Conservation (phyloP, 2,888 invertebrate genomes). For the Automeris io region DNA sequence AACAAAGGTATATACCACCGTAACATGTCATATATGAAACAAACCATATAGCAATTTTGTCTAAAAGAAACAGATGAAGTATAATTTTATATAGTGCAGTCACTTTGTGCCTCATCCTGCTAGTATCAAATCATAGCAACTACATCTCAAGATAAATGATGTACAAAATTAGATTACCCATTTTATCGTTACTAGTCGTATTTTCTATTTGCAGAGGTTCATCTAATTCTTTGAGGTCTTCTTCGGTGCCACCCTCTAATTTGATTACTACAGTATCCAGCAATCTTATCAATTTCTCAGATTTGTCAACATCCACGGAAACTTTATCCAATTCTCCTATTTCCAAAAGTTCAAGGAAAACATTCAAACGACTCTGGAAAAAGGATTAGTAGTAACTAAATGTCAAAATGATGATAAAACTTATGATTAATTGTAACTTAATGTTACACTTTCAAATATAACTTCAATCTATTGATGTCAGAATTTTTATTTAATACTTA, state of each 20-base stretch:
- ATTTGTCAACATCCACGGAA: constrained; percentile 90
- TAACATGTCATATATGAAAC: too few relatives aligned
- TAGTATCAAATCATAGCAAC: too few relatives aligned
- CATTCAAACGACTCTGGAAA: constrained; percentile 87
- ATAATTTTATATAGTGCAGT: too few relatives aligned
- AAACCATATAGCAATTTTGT: neutral
- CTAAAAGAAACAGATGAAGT: constrained; percentile 1
- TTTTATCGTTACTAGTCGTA: constrained; percentile 40
- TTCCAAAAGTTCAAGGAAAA: constrained; percentile 90
- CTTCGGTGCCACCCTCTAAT: constrained; percentile 94
- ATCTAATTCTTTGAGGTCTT: constrained; percentile 92
- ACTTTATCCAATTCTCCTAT: constrained; percentile 84
- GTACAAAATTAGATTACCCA: constrained; percentile 28
- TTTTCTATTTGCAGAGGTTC: constrained; percentile 65
- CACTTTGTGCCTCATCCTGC: too few relatives aligned
- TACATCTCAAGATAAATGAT: too few relatives aligned
- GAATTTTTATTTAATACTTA: too few relatives aligned
- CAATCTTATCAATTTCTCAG: constrained; percentile 88
- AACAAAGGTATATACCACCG: too few relatives aligned
- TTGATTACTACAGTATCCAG: constrained; percentile 98
- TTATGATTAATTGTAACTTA: neutral
- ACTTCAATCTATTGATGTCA: neutral
- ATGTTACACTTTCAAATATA: neutral
- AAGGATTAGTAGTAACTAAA: neutral
- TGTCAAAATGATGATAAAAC: neutral